Base-by-base conservation (phyloP, 2,888 invertebrate species). In the Synanthedon formicaeformis region DNA sequence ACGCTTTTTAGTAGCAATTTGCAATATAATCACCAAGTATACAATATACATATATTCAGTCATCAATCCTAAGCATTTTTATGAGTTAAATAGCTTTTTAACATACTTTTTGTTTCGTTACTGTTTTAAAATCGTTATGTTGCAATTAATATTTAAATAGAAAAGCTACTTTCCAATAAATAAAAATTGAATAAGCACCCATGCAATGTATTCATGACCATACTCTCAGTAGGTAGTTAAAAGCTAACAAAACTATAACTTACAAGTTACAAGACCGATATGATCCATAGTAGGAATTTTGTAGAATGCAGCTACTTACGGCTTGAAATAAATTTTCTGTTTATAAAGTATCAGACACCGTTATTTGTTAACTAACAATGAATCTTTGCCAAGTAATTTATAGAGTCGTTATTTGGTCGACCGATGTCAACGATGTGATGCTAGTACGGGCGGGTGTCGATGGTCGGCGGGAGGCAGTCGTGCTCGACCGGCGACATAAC, bases 401-500 rank as follows among this genome's bases (percentile, higher is more conserved):
- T 63, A 65, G 63, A 60, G 64, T 64, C 60, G 65, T 64, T 63
- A 57, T 61, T 61, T 56, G 56, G 54, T 51, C 52, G 58, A 55
- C 55, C 53, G 53, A 59, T 55, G 60, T 55, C 34, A 34, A 34
- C 34, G 10, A 34, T 8, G 34, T 10, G 10, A 34, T 8, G 34
- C 34, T 34, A 34, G 10, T 34, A 10, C 59, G 53, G 54, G 56
- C 59, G 53, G 54, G 56, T 52, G 52, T 34, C 41, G 52, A 58
- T 56, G 63, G 63, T 34, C 59, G 60, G 66, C 65, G 67, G 73
- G 70, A 68, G 75, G 73, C 71, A 71, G 73, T 69, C 75, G 73
- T 71, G 74, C 67, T 67, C 69, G 75, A 72, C 74, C 75, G 75
- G 74, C 77, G 81, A 83, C 83, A 80, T 74, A 76, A 81, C 83